A percentile compares a stretch with the other conserved stretches of the same genome.
Evolutionary conservation across 2,888 invertebrate genomes (phyloP).

Genomic region (Chromoteleia sp.): DNA sequence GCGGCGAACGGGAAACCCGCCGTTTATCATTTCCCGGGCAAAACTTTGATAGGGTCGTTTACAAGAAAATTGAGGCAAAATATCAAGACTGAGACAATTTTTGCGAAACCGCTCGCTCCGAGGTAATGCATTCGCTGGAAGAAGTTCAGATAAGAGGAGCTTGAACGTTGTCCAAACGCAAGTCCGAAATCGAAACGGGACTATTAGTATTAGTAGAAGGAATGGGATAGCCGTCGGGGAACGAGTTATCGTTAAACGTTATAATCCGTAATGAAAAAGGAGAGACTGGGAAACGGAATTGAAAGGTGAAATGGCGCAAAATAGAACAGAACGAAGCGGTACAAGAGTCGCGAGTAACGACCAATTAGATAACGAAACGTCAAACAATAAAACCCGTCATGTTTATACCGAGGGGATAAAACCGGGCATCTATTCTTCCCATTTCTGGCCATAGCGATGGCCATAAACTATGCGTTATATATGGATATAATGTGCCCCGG

Average conservation of each 20-base stretch:
- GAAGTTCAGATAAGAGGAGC: constrained; percentile 27
- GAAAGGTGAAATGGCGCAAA: constrained; percentile 62
- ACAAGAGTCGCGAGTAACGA: constrained; percentile 74
- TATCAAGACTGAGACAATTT: constrained; percentile 38
- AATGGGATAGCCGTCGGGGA: background rate
- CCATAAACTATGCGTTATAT: constrained; percentile 73
- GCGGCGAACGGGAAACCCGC: constrained; percentile 45
- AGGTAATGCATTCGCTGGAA: constrained; percentile 22
- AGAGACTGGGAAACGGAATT: constrained; percentile 32
- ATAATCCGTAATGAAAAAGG: constrained; percentile 43
- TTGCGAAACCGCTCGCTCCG: constrained; percentile 1
- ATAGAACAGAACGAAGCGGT: constrained; percentile 44
- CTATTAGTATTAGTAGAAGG: constrained; percentile 22
- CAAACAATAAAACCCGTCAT: constrained; percentile 82
- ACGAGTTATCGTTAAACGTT: constrained; percentile 31
- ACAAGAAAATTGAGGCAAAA: constrained; percentile 58
- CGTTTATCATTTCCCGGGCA: constrained; percentile 58
- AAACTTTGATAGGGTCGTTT: constrained; percentile 63
- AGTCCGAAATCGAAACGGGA: constrained; percentile 19
- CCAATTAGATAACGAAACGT: constrained; percentile 83
- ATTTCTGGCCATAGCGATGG: constrained; percentile 72
- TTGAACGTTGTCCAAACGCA: constrained; percentile 32
- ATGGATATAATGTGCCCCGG: constrained; percentile 73
- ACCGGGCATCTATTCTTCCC: constrained; percentile 73
- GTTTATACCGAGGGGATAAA: constrained; percentile 80